phyloP scores from a whole-genome alignment of 1,140 invertebrate genomes.

The Drosophila paulistorum region DNA sequence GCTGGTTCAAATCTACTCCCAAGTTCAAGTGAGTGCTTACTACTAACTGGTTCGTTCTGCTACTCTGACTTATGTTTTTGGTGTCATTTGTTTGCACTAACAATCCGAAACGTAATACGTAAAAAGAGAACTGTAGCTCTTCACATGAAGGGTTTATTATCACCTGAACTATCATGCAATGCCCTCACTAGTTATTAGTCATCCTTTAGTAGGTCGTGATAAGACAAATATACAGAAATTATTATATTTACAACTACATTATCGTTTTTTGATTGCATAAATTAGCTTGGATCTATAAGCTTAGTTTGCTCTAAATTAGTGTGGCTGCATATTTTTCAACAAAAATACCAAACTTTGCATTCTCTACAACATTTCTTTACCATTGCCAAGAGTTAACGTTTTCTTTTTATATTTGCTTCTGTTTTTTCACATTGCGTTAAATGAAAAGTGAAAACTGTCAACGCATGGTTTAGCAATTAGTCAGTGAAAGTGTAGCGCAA shows the following conservation, averaged over 20 bases:
- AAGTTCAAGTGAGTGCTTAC: constrained; percentile 2
- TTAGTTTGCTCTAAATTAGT: neutral
- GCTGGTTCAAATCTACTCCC: neutral
- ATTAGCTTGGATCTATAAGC: neutral
- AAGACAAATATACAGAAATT: neutral
- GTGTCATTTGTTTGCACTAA: no score
- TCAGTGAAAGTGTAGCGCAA: constrained; percentile 65
- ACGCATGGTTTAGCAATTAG: constrained; percentile 60
- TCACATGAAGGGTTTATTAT: neutral
- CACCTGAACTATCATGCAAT: neutral
- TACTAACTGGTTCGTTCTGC: neutral
- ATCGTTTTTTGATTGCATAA: neutral
- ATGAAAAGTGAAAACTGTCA: constrained; percentile 71
- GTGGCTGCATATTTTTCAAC: neutral
- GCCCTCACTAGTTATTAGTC: neutral
- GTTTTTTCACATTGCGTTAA: constrained; percentile 32
- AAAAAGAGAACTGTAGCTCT: no score
- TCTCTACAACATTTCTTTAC: neutral
- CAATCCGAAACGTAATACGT: no score
- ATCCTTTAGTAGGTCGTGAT: neutral
- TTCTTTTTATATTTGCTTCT: neutral
- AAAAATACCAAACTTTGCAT: neutral
- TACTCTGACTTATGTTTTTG: no score
- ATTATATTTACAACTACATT: neutral
- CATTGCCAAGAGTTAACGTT: neutral